Evolutionary conservation across 2,113 vertebrate species (phyloP).

Genomic region (Terrapene triunguis): DNA sequence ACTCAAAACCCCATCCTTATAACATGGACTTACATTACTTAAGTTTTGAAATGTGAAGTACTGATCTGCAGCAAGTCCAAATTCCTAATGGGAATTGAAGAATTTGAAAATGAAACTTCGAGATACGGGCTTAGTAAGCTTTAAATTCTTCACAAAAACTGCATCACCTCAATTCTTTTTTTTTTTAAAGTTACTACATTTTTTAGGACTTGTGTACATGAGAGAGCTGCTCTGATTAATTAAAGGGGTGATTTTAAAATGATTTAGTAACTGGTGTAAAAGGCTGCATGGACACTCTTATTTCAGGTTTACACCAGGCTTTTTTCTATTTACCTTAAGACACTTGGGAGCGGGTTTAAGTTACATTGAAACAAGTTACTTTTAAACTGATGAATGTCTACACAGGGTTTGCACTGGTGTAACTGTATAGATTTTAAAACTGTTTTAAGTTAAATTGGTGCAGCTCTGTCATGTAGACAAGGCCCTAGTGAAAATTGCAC

Average conservation of each 20-base stretch:
- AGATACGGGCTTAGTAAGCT: neutral
- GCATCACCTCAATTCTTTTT: neutral
- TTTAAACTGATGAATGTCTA: neutral
- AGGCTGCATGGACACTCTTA: neutral
- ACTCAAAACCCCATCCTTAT: neutral
- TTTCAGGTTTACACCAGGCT: neutral
- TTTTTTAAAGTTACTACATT: neutral
- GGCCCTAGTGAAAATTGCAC: neutral
- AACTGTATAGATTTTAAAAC: neutral
- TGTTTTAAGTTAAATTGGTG: neutral
- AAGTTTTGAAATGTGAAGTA: neutral
- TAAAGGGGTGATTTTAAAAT: neutral
- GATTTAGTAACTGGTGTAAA: neutral
- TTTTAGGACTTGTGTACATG: rapidly evolving
- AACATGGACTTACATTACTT: neutral
- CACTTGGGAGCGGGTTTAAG: neutral
- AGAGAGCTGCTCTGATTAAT: neutral
- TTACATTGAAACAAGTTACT: neutral
- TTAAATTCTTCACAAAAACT: neutral
- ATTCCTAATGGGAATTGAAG: neutral
- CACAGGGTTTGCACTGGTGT: neutral
- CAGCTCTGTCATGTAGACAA: neutral
- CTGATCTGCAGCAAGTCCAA: neutral
- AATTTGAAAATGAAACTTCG: neutral
- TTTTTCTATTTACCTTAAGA: neutral